phyloP scores from a whole-genome alignment of 2,888 invertebrate species.

The Serrognathus titanus region DNA sequence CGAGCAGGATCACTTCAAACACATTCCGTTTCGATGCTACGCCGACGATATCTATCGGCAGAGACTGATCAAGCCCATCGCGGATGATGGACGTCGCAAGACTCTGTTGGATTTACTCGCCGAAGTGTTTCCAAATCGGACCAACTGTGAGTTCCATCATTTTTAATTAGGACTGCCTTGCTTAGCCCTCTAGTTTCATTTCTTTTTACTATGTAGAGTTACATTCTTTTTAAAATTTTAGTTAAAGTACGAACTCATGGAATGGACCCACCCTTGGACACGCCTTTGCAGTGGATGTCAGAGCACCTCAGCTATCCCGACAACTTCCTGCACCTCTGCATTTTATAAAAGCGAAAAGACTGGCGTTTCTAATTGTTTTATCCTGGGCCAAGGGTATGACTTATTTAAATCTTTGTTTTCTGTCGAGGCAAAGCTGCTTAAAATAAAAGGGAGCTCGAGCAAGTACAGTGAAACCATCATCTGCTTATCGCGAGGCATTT shows the following conservation, averaged over 20 bases:
- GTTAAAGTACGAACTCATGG: slow-evolving; percentile 85
- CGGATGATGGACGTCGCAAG: slow-evolving; percentile 69
- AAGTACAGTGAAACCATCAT: too few species aligned
- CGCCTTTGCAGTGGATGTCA: slow-evolving; percentile 94
- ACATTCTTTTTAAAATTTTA: slow-evolving; percentile 40
- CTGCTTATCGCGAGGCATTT: too few species aligned
- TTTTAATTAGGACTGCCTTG: neutral
- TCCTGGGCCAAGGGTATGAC: too few species aligned
- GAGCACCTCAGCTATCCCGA: slow-evolving; percentile 98
- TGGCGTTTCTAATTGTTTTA: neutral
- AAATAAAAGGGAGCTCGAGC: too few species aligned
- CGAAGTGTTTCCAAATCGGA: slow-evolving; percentile 65
- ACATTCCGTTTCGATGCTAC: slow-evolving; percentile 87
- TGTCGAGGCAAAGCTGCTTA: too few species aligned
- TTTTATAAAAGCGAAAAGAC: slow-evolving; percentile 6
- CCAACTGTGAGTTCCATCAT: slow-evolving; percentile 40
- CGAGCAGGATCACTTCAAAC: slow-evolving; percentile 78
- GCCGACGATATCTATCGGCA: slow-evolving; percentile 69
- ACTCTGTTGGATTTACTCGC: slow-evolving; percentile 68
- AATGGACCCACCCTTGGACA: slow-evolving; percentile 78
- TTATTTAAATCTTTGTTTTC: too few species aligned
- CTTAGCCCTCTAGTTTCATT: too few species aligned
- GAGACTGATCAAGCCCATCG: slow-evolving; percentile 71
- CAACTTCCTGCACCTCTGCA: slow-evolving; percentile 90
- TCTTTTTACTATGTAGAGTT: too few species aligned